Evolutionary conservation across 1,140 invertebrate species (phyloP).

Genomic region (Scaptomyza montana): DNA sequence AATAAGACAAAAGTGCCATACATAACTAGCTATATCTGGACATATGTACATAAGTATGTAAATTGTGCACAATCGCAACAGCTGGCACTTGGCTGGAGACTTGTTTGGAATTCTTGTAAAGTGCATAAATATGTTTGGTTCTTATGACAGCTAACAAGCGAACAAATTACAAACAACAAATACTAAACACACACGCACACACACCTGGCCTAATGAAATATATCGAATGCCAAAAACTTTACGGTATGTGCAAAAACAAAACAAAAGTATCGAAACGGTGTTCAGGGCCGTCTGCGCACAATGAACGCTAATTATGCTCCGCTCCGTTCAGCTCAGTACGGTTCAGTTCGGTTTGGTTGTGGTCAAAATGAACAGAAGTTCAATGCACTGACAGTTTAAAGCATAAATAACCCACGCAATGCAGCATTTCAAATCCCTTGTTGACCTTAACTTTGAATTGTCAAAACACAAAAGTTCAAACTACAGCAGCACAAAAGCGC

Average conservation of each 20-base stretch:
- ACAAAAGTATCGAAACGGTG: conserved; percentile 30
- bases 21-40: conserved; percentile 6
- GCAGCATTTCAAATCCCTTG: conserved; percentile 81
- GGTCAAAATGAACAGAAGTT: conserved; percentile 43
- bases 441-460: conserved; percentile 82
- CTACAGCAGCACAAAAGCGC: conserved; percentile 28
- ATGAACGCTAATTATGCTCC: conserved; percentile 78
- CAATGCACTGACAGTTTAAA: conserved; percentile 54
- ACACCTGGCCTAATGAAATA: conserved; percentile 63
- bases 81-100: conserved; percentile 45
- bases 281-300: conserved; percentile 67
- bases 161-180: conserved; percentile 39
- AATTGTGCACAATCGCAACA: conserved; percentile 15
- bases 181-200: conserved; percentile 5
- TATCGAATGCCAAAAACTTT: conserved; percentile 55
- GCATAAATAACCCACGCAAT: conserved; percentile 41
- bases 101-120: conserved; percentile 67
- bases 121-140: conserved; percentile 76
- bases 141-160: conserved; percentile 69
- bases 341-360: not conserved
- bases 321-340: conserved; percentile 28
- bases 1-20: conserved; percentile 7
- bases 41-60: not conserved
- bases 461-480: conserved; percentile 79
- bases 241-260: conserved; percentile 21